Conservation (phyloP, 2,113 vertebrate genomes). For the Thinocorus orbignyianus region DNA sequence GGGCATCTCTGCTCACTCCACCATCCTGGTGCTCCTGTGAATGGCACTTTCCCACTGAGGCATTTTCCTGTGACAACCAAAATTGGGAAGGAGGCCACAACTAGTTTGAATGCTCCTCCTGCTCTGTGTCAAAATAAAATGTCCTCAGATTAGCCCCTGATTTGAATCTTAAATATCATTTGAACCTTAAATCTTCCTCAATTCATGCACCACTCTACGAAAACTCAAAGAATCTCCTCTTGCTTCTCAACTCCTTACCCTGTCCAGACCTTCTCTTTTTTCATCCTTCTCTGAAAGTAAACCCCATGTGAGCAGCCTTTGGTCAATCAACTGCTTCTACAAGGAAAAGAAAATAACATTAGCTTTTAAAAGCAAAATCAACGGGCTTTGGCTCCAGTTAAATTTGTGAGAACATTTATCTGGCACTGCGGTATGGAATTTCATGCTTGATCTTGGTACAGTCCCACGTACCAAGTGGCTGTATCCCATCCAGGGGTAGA, state of each 20-base stretch:
- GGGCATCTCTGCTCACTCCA: background rate
- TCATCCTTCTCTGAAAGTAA: background rate
- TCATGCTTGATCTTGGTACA: background rate
- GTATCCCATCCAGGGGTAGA: background rate
- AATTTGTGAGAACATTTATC: background rate
- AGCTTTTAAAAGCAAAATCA: background rate
- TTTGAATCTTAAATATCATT: background rate
- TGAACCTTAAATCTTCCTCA: background rate
- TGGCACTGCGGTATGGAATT: background rate
- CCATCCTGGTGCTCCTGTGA: background rate
- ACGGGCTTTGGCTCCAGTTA: background rate
- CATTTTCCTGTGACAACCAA: background rate
- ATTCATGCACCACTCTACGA: background rate
- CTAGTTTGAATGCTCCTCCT: background rate
- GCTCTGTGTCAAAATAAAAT: background rate
- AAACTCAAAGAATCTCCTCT: background rate
- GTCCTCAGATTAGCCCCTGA: background rate
- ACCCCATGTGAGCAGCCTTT: background rate
- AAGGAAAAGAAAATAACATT: background rate
- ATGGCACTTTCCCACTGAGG: background rate
- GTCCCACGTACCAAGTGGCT: rapidly evolving
- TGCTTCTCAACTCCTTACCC: background rate
- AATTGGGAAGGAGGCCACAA: background rate
- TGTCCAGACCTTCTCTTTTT: background rate
- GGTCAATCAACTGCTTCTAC: background rate